Evolutionary conservation across 2,888 invertebrate genomes (phyloP).

Genomic region (Heliothis peltigera): DNA sequence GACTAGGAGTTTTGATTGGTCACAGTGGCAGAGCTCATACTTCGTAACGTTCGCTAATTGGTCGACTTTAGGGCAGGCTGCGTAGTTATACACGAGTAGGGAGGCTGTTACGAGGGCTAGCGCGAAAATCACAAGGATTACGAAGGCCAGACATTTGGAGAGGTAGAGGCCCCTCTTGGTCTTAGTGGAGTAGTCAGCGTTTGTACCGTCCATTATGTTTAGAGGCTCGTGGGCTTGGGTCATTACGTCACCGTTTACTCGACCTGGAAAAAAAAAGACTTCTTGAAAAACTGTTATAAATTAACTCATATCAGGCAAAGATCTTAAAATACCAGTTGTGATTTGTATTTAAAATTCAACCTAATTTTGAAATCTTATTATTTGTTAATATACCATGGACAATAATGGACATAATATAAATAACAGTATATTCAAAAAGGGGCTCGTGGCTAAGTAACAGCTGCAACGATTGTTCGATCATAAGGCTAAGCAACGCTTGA

Average conservation of each 20-base stretch:
- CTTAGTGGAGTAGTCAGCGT: constrained; percentile 91
- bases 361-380: no score
- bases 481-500: no score
- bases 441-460: no score
- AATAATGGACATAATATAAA: no score
- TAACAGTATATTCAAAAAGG: no score
- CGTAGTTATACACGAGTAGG: constrained; percentile 94
- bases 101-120: constrained; percentile 92
- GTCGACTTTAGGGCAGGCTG: constrained; percentile 90
- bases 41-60: constrained; percentile 84
- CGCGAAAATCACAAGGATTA: constrained; percentile 91
- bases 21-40: constrained; percentile 82
- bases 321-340: no score
- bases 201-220: constrained; percentile 90
- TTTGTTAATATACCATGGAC: no score
- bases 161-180: constrained; percentile 91
- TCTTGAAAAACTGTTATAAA: neutral
- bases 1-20: constrained; percentile 82
- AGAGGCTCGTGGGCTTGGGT: constrained; percentile 86
- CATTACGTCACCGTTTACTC: constrained; percentile 86
- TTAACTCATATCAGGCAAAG: no score
- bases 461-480: no score
- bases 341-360: no score
- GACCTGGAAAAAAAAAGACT: constrained; percentile 68
- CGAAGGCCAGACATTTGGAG: constrained; percentile 91